Conservation (phyloP, 2,888 invertebrate genomes). For the Tenodera sinensis region DNA sequence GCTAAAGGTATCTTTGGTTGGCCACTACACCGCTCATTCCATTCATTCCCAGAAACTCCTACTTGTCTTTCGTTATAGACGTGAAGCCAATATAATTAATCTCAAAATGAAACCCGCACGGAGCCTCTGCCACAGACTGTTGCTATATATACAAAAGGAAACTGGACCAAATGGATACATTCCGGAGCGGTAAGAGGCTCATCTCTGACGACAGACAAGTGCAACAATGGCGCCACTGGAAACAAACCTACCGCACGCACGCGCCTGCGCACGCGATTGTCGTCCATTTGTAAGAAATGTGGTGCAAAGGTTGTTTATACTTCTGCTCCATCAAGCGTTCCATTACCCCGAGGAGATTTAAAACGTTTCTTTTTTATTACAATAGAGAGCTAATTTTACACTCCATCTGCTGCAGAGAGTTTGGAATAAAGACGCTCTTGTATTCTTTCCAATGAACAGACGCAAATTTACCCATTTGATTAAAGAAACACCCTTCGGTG, state of each 20-base stretch:
- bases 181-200: background rate
- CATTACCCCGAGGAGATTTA: constrained; percentile 3
- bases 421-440: background rate
- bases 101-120: background rate
- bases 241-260: background rate
- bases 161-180: constrained; percentile 1
- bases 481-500: background rate
- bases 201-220: constrained; percentile 11
- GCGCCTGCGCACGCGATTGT: background rate
- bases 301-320: background rate
- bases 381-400: constrained; percentile 1
- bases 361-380: constrained; percentile 2
- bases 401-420: background rate
- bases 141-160: background rate
- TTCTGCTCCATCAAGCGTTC: background rate
- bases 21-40: too few relatives aligned
- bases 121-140: background rate
- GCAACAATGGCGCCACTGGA: constrained; percentile 5
- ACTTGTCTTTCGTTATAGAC: too few relatives aligned
- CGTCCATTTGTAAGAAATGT: background rate
- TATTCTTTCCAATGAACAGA: background rate
- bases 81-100: background rate
- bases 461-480: background rate
- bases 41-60: too few relatives aligned
- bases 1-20: too few relatives aligned